Base-by-base conservation (phyloP, 2,797 vertebrate genomes). In the Karalla daura region DNA sequence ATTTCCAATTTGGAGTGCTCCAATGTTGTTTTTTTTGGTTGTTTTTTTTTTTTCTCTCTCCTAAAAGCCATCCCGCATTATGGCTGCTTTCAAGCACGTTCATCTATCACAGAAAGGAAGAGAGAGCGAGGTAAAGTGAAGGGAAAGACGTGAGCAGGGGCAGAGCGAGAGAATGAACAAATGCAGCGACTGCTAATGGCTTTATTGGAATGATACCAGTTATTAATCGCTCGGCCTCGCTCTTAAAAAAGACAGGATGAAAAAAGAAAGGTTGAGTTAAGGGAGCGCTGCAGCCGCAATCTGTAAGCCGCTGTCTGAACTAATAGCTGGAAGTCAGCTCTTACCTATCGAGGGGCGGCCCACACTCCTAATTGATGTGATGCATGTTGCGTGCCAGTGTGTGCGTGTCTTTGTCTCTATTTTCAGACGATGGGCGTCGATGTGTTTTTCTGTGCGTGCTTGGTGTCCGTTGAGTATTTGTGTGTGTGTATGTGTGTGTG, bases 191-290 rank as follows among this genome's bases (percentile, higher is more conserved):
- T 73, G 74, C 86, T 91, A 91, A 93, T 93, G 88, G 90, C 85
- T 92, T 91, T 90, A 91, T 88, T 93, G 91, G 92, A 91, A 84
- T 78, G 84, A 85, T 89, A 88, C 88, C 90, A 93, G 89, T 88
- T 91, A 91, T 91, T 91, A 89, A 89, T 93, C 89, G 87, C 80
- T 70, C 56, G 67, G 47, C 51, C 50, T 60, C 65, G n/a, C 70
- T 62, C 73, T 81, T 76, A 54, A 78, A 83, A 80, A 81, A 72
- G 73, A 70, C 67, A 46, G 60, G 47, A 41, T 54, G 35, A 50
- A 76, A 67, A 74, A 74, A 51, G 41, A 59, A 63, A 55, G 70
- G 67, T 63, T 80, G 80, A 78, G 81, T 81, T 82, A 75, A 82
- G 76, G 74, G 62, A 84, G 70, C 75, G 72, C 56, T 78, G 83